Evolutionary conservation across 2,888 invertebrate genomes (phyloP).

Genomic region (Sinelater perroti): DNA sequence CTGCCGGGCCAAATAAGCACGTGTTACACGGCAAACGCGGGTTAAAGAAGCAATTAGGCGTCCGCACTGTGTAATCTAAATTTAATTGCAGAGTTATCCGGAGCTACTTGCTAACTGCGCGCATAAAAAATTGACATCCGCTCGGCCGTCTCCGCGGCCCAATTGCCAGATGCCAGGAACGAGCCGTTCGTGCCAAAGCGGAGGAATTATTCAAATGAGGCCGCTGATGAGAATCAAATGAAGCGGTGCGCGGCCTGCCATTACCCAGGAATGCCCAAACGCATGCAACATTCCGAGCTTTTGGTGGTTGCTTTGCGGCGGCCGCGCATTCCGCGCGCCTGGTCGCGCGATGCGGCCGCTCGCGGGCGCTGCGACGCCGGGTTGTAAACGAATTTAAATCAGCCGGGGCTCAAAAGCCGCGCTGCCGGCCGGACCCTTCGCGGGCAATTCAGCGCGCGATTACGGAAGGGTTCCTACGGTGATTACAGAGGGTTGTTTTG

Average conservation of each 20-base stretch:
- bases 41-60: neutral
- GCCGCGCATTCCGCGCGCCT: constrained; percentile 27
- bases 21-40: too few relatives aligned
- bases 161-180: constrained; percentile 26
- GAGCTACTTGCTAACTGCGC: neutral
- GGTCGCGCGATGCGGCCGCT: constrained; percentile 48
- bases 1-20: too few relatives aligned
- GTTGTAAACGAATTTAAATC: constrained; percentile 37
- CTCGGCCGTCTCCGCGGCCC: neutral
- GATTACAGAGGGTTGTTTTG: constrained; percentile 55
- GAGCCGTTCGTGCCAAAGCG: constrained; percentile 34
- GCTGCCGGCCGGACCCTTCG: constrained; percentile 53
- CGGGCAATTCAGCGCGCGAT: constrained; percentile 59
- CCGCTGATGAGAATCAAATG: constrained; percentile 56
- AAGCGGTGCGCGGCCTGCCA: constrained; percentile 52
- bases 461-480: constrained; percentile 55
- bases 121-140: neutral
- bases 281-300: constrained; percentile 48
- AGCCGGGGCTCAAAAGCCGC: constrained; percentile 49
- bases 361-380: constrained; percentile 17
- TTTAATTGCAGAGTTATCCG: constrained; percentile 1
- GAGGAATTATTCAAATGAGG: constrained; percentile 54
- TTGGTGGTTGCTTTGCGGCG: constrained; percentile 26
- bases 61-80: neutral
- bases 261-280: constrained; percentile 54